A percentile compares a stretch with the other conserved stretches of the same genome.
phyloP scores from a whole-genome alignment of 2,888 invertebrate species.

The Synergus japonicus region DNA sequence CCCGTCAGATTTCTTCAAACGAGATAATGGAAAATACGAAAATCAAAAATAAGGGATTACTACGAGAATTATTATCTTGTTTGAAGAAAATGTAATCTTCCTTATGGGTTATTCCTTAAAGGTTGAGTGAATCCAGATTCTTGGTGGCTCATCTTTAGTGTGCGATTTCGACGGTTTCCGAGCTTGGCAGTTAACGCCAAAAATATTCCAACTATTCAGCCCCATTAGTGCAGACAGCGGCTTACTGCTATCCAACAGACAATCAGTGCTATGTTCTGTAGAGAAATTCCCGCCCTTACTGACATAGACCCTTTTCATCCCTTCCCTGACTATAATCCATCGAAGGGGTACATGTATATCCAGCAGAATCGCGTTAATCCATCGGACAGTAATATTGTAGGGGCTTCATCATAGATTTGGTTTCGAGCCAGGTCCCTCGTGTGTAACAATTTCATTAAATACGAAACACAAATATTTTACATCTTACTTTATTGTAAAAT shows the following conservation, averaged over 20 bases:
- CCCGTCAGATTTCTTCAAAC: too few relatives aligned
- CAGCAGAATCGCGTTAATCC: slow-evolving; percentile 34
- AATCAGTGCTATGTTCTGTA: slow-evolving; percentile 60
- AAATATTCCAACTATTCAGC: slow-evolving; percentile 72
- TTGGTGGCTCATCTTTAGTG: slow-evolving; percentile 49
- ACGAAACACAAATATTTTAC: not conserved
- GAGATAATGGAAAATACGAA: too few relatives aligned
- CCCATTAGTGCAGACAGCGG: slow-evolving; percentile 61
- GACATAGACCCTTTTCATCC: slow-evolving; percentile 42
- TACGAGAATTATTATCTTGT: not conserved
- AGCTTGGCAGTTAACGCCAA: slow-evolving; percentile 57
- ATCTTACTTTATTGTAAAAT: too few relatives aligned
- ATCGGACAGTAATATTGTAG: slow-evolving; percentile 45
- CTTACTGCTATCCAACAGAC: slow-evolving; percentile 55
- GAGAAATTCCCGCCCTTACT: slow-evolving; percentile 48
- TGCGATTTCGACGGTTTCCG: slow-evolving; percentile 49
- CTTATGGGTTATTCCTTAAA: slow-evolving; percentile 59
- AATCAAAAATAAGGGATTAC: not conserved
- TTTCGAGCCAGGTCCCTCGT: slow-evolving; percentile 50
- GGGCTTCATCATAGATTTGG: slow-evolving; percentile 52
- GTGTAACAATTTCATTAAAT: slow-evolving; percentile 12
- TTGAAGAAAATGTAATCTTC: slow-evolving; percentile 55
- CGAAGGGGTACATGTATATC: slow-evolving; percentile 49
- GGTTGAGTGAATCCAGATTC: slow-evolving; percentile 58
- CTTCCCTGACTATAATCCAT: slow-evolving; percentile 46